Evolutionary conservation across 2,797 vertebrate genomes (phyloP).

Genomic region (Limosa lapponica): DNA sequence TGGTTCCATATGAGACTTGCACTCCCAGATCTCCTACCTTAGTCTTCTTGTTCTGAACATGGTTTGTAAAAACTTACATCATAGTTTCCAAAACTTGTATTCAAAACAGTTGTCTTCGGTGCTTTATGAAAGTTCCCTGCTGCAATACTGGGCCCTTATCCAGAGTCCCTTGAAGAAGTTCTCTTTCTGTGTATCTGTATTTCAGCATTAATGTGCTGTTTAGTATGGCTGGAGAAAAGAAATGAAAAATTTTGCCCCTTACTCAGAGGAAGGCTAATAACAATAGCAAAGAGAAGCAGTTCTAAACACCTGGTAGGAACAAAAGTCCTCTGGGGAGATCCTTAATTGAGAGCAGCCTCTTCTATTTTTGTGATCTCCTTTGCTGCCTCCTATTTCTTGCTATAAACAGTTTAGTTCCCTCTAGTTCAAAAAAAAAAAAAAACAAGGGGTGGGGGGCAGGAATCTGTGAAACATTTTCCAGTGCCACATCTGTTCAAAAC

Average conservation of each 20-base stretch:
- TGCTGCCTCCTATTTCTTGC: constrained; percentile 5
- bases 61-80: not conserved
- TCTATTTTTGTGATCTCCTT: constrained; percentile 46
- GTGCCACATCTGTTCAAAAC: constrained; percentile 48
- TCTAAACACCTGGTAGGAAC: constrained; percentile 59
- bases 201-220: not conserved
- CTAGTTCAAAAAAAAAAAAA: not conserved
- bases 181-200: not conserved
- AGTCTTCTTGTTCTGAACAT: not conserved
- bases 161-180: not conserved
- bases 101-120: not conserved
- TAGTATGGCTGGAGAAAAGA: not conserved
- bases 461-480: constrained; percentile 19
- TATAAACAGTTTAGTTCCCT: constrained; percentile 31
- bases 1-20: not conserved
- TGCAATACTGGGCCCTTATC: not conserved
- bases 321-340: constrained; percentile 22
- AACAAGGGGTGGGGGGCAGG: too few species aligned
- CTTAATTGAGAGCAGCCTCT: constrained; percentile 47
- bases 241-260: not conserved
- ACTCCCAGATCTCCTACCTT: not conserved
- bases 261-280: constrained; percentile 6
- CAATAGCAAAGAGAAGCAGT: not conserved
- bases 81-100: not conserved
- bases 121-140: not conserved